Evolutionary conservation across 2,797 vertebrate genomes (phyloP), one percentile per base, ranked within the genome.

Genomic region (Cuculus canorus): DNA sequence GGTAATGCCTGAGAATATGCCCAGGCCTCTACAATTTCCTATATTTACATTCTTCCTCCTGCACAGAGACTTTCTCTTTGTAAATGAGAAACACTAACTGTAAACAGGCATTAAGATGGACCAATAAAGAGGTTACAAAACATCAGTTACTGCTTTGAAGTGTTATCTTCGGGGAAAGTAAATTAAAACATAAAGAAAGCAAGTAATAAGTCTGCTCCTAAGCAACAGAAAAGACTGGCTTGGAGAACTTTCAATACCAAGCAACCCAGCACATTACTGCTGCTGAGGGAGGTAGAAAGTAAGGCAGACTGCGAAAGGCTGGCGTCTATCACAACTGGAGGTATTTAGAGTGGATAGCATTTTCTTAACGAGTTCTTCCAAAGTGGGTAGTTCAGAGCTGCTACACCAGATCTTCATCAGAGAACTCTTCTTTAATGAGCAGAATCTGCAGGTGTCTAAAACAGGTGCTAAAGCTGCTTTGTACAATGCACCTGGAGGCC

Each of bases 171-270:
- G 73, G 48, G 54, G 64, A 93, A 94, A 87, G 86, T 84, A 94
- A 95, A 93, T 91, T 93, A 87, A 94, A 94, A 90, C 39, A 77
- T 70, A 96, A 92, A 92, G 80, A 78, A 95, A 71, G 35, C 57
- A 90, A 88, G 69, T 56, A 93, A 56, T 60, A 79, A 92, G 41
- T 86, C 53, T 88, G 57, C 57, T 85, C 80, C 89, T 76, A 75
- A 91, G 91, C 78, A 86, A 83, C 21, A 94, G 59, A 54, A 88
- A 86, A 91, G 80, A 90, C 57, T 91, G 1, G 0, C 69, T 83
- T 54, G 30, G 45, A 80, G 61, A 81, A 83, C n/a, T 60, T 79
- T 91, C 59, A 78, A 24, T 65, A 79, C 33, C 48, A 64, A 81
- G 45, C 63, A 73, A 76, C 79, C 73, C 73, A 90, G 41, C 11